phyloP scores from a whole-genome alignment of 2,888 invertebrate genomes.

The Cephus rjabovi region DNA sequence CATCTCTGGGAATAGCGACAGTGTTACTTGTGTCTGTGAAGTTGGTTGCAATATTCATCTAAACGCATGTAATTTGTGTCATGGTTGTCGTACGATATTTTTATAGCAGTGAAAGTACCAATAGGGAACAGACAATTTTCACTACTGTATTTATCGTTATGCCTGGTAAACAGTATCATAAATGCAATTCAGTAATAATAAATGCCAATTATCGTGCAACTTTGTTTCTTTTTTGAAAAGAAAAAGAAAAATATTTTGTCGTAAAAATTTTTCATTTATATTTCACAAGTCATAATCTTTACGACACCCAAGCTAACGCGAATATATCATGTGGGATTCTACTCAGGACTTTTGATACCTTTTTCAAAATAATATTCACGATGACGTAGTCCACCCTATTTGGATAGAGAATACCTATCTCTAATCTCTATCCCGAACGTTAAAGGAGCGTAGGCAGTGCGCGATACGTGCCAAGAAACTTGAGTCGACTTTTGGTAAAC shows the following conservation, averaged over 20 bases:
- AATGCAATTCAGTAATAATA: neutral
- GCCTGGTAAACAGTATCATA: neutral
- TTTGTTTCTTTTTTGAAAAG: neutral
- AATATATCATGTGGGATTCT: neutral
- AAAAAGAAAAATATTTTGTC: neutral
- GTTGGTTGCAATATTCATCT: neutral
- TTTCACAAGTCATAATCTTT: too few species aligned
- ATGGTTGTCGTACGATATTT: neutral
- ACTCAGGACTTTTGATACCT: neutral
- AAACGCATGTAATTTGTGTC: neutral
- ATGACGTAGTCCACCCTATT: neutral
- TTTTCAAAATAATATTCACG: neutral
- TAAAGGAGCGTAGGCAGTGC: neutral
- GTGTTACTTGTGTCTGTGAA: neutral
- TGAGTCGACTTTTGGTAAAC: neutral
- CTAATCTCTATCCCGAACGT: neutral
- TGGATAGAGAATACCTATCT: neutral
- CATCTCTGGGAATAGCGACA: neutral
- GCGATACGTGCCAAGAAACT: neutral
- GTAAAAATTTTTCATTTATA: too few species aligned
- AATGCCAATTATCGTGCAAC: neutral
- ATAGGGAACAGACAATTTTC: neutral
- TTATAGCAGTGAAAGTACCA: neutral
- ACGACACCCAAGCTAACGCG: neutral
- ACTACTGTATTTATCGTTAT: neutral